Base-by-base conservation (phyloP, 2,797 vertebrate genomes). In the Apogon talboti region DNA sequence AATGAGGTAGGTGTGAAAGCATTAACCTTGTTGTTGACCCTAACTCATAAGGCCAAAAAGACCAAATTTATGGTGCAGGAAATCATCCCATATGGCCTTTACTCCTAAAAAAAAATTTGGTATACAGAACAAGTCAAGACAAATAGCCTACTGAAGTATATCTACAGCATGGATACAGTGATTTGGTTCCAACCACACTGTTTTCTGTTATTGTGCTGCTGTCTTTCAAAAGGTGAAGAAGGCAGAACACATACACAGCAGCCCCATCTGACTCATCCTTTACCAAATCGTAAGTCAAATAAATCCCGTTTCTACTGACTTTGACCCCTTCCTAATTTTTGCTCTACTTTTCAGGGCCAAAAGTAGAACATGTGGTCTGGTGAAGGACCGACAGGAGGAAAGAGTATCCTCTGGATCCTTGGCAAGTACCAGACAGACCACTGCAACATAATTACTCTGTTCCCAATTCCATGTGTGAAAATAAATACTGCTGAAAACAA, bases 241-340 rank as follows among this genome's bases (percentile, higher is more conserved):
- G n/a, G n/a, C n/a, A n/a, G n/a, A n/a, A n/a, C n/a, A n/a, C n/a
- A n/a, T n/a, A 66, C 65, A 53, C 63, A 65, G 58, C 57, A 83
- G 77, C 41, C 41, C 57, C 42, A 43, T 76, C 49, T 72, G 78
- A 77, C 77, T 88, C 72, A 74, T 73, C 63, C 72, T 48, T 44
- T 60, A 79, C 57, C 60, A 56, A 82, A 83, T 52, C 4, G 41
- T 79, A 83, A 86, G 87, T 83, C 66, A 74, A 67, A 60, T 42
- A 71, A 81, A 87, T 79, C 78, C 77, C 46, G 58, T 78, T 84
- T 68, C 75, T 79, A 73, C 80, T 43, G 61, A 74, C 71, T 72
- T 53, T 80, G 71, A 87, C 77, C 76, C 60, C 49, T 76, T 79
- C 18, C n/a, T 72, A 43, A 33, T 35, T 70, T 84, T 54, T 24